Percentiles rank a stretch among this genome's conserved stretches.
Evolutionary conservation across 2,113 vertebrate species (phyloP).

Genomic region (Manacus vitellinus): DNA sequence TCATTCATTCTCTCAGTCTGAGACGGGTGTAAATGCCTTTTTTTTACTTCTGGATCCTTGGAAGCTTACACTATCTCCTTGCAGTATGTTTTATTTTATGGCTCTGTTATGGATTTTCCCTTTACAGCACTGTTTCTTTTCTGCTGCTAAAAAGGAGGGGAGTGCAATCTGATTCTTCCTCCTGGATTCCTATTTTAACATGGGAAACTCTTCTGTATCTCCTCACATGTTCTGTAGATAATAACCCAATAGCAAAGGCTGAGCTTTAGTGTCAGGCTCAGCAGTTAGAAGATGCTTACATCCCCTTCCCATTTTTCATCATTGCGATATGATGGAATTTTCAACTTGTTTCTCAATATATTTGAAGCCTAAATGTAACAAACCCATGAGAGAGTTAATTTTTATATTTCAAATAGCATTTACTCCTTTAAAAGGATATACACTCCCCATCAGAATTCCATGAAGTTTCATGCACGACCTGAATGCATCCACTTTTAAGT

Average conservation of each 20-base stretch:
- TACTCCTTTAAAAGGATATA: neutral
- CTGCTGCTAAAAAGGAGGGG: rapidly evolving
- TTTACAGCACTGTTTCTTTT: neutral
- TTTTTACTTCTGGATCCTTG: neutral
- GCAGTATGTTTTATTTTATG: neutral
- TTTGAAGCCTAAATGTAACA: neutral
- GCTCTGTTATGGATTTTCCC: neutral
- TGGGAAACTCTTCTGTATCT: neutral
- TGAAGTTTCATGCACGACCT: neutral
- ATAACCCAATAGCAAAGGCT: neutral
- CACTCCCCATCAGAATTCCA: neutral
- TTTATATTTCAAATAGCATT: neutral
- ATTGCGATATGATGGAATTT: neutral
- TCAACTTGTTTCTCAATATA: neutral
- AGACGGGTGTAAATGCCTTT: neutral
- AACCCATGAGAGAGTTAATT: neutral
- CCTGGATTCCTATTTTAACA: neutral
- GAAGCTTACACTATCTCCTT: neutral
- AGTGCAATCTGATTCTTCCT: neutral
- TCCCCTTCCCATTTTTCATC: neutral
- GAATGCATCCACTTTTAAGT: neutral
- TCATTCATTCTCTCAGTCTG: neutral
- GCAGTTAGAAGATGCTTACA: neutral
- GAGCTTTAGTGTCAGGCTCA: neutral
- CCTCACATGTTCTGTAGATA: neutral